Conservation (phyloP, 2,113 vertebrate species). For the Lamprologus sp. region DNA sequence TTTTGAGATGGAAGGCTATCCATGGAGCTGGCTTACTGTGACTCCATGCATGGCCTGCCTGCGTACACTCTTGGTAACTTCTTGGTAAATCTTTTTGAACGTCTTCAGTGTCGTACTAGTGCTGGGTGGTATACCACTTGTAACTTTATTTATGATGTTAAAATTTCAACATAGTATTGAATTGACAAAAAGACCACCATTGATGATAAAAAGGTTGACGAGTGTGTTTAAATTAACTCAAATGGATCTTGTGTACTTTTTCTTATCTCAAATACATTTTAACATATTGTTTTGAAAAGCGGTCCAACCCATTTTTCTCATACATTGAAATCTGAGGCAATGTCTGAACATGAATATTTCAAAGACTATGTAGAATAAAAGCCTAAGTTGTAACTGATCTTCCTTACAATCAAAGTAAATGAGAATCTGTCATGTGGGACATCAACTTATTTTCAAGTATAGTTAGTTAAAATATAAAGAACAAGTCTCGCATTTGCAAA, state of each 20-base stretch:
- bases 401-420: not conserved
- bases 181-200: not conserved
- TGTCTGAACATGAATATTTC: not conserved
- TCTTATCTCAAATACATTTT: accelerated
- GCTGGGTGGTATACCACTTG: not conserved
- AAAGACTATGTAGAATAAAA: not conserved
- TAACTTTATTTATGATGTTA: not conserved
- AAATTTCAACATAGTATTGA: not conserved
- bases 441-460: not conserved
- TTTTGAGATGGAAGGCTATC: not conserved
- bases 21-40: not conserved
- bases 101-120: not conserved
- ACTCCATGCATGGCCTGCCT: not conserved
- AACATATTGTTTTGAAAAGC: not conserved
- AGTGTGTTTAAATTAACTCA: not conserved
- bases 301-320: not conserved
- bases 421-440: not conserved
- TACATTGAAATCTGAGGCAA: not conserved
- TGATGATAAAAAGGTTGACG: not conserved
- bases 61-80: not conserved
- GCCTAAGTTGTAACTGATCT: accelerated
- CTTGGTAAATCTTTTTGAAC: not conserved
- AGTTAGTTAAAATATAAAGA: not conserved
- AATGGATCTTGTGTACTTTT: not conserved
- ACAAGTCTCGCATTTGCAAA: not conserved